A percentile compares a stretch with the other conserved stretches of the same genome.
phyloP scores from a whole-genome alignment of 2,113 vertebrate species.

The Hylia prasina region DNA sequence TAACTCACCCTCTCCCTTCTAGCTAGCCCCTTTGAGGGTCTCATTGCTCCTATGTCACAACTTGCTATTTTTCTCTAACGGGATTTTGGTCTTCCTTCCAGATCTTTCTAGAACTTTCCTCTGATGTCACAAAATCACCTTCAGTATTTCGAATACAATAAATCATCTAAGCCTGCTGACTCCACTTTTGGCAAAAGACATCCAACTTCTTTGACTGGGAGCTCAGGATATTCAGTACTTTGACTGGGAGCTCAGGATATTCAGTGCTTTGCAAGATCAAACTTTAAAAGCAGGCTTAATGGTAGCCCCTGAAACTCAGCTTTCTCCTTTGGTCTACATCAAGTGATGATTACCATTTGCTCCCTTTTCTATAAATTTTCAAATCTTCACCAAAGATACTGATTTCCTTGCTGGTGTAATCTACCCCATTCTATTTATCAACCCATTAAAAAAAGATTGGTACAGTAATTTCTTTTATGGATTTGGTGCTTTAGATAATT shows the following conservation, averaged over 20 bases:
- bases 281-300: not conserved
- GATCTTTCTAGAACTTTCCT: not conserved
- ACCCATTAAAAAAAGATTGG: not conserved
- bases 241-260: not conserved
- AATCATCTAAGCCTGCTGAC: not conserved
- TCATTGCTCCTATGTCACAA: not conserved
- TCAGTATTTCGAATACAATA: not conserved
- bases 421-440: not conserved
- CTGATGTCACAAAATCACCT: not conserved
- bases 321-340: not conserved
- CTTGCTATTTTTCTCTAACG: not conserved
- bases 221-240: not conserved
- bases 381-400: not conserved
- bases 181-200: not conserved
- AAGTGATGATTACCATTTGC: not conserved
- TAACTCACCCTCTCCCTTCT: not conserved
- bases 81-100: not conserved
- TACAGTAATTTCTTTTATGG: not conserved
- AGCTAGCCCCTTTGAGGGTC: not conserved
- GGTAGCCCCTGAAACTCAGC: not conserved
- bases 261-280: not conserved
- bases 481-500: conserved; percentile 18
- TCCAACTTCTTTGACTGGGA: not conserved
- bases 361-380: not conserved
- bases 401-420: not conserved